phyloP scores from a whole-genome alignment of 2,113 vertebrate genomes.

The Egretta garzetta region DNA sequence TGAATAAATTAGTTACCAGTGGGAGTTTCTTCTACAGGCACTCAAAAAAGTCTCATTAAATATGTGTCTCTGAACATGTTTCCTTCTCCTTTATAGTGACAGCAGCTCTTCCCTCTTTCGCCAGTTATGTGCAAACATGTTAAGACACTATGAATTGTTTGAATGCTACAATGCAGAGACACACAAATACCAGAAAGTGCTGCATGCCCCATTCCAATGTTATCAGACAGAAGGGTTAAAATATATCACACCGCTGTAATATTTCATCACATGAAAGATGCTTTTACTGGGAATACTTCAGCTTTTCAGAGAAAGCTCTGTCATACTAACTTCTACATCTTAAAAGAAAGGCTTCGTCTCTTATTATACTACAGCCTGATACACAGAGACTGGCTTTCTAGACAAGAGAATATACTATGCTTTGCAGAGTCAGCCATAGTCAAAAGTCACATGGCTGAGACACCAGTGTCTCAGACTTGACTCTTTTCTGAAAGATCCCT shows the following conservation, averaged over 20 bases:
- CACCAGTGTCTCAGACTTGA: neutral
- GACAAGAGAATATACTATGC: neutral
- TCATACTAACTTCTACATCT: neutral
- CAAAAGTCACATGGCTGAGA: neutral
- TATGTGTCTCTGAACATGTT: neutral
- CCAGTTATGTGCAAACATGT: accelerated
- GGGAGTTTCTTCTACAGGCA: neutral
- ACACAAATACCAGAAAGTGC: neutral
- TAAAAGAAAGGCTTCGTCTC: neutral
- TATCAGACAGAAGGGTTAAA: neutral
- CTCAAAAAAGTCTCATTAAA: neutral
- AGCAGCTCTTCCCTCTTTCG: neutral
- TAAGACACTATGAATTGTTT: neutral
- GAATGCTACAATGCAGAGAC: neutral
- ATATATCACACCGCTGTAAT: neutral
- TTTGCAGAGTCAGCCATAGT: neutral
- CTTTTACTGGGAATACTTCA: neutral
- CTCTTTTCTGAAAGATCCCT: neutral
- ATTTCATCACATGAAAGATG: neutral
- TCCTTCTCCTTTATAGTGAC: neutral
- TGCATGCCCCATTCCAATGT: accelerated
- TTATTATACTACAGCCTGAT: neutral
- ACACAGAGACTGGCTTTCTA: neutral
- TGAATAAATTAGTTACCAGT: neutral
- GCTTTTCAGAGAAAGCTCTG: neutral